Conservation (phyloP, 2,797 vertebrate species). For the Buphagus erythrorhynchus region DNA sequence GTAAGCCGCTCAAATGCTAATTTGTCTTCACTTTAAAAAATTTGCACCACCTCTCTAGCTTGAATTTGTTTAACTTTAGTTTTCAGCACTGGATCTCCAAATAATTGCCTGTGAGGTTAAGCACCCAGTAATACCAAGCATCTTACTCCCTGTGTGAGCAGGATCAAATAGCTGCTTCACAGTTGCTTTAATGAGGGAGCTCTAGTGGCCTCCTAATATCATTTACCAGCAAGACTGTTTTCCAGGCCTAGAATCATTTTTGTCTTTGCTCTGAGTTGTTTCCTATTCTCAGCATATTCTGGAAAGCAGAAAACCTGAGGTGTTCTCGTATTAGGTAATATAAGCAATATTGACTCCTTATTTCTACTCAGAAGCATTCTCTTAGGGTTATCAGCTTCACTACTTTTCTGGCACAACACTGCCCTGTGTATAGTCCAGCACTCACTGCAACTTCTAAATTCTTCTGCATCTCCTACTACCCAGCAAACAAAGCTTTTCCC, state of each 20-base stretch:
- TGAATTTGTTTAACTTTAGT: constrained; percentile 52
- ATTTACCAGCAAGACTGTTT: not conserved
- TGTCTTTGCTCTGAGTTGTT: not conserved
- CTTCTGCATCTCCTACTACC: not conserved
- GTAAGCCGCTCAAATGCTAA: not conserved
- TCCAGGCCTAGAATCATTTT: not conserved
- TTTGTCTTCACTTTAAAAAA: constrained; percentile 19
- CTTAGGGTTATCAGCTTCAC: too few species aligned
- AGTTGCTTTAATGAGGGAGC: not conserved
- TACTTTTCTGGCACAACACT: not conserved
- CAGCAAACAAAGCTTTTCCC: not conserved
- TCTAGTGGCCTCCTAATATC: not conserved
- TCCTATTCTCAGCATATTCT: not conserved
- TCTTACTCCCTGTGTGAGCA: not conserved
- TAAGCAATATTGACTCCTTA: not conserved
- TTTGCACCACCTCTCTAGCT: constrained; percentile 23
- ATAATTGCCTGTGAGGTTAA: constrained; percentile 7
- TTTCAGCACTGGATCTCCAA: constrained; percentile 19
- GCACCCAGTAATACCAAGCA: constrained; percentile 38
- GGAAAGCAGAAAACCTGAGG: not conserved
- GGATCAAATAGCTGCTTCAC: not conserved
- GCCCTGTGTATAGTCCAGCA: not conserved
- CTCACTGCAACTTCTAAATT: not conserved
- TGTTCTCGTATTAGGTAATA: not conserved
- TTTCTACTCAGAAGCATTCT: not conserved